These are phyloP conservation scores for Callorhinus ursinus DNA, from an alignment of 2,113 vertebrate genomes.

Conservation along the genomic window DNA sequence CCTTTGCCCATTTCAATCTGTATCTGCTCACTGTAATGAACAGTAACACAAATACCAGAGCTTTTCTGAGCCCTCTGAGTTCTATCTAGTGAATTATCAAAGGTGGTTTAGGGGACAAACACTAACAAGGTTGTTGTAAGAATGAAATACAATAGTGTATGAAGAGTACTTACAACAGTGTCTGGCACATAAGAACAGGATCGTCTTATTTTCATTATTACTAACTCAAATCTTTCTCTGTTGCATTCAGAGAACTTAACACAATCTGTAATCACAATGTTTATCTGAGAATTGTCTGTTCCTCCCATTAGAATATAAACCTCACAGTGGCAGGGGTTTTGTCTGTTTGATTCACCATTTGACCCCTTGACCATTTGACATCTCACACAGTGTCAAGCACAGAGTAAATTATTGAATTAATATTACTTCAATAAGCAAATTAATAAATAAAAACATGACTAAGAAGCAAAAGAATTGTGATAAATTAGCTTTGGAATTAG, in stretches of 20 bases:
- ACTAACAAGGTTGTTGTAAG: neutral
- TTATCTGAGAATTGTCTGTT: neutral
- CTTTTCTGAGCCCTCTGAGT: neutral
- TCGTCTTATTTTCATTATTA: neutral
- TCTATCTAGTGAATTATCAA: neutral
- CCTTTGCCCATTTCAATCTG: neutral
- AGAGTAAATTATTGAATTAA: neutral
- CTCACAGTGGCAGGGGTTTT: accelerated
- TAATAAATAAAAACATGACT: neutral
- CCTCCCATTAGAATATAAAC: neutral
- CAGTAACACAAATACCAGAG: neutral
- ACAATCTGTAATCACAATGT: neutral
- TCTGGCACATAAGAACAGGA: neutral
- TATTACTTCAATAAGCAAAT: neutral
- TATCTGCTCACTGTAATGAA: neutral
- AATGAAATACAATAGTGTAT: neutral
- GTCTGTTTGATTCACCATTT: neutral
- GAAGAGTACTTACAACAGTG: neutral
- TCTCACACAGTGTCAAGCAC: neutral
- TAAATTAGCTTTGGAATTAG: neutral
- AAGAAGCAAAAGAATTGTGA: neutral
- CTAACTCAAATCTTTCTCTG: neutral
- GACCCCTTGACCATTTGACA: neutral
- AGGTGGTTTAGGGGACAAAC: neutral
- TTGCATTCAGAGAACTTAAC: neutral